Conservation (phyloP, 2,888 invertebrate species). For the Mesorhabditis sp. region DNA sequence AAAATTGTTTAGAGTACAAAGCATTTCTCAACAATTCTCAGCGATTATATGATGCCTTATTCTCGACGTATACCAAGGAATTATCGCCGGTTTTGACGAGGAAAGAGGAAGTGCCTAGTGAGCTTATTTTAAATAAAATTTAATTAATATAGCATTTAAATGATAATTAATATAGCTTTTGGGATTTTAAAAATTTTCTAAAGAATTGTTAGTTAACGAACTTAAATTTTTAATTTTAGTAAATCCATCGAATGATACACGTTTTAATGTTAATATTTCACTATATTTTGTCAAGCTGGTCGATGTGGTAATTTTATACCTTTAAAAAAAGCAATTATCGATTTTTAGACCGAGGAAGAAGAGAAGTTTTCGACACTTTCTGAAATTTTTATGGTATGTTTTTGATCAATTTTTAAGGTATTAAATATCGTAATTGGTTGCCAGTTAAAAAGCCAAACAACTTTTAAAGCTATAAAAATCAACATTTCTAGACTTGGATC, state of each 20-base stretch:
- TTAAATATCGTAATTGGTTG: too few species aligned
- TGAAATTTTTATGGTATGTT: background rate
- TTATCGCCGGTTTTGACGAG: background rate
- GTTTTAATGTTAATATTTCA: background rate
- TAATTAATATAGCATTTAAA: too few species aligned
- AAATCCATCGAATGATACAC: background rate
- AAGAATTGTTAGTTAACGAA: too few species aligned
- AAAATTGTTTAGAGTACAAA: background rate
- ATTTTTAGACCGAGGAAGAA: background rate
- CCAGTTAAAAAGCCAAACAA: too few species aligned
- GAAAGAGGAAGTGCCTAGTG: background rate
- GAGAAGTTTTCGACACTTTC: background rate
- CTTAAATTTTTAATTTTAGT: too few species aligned
- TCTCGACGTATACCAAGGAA: background rate
- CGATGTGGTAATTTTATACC: background rate
- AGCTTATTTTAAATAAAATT: too few species aligned
- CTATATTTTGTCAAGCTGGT: background rate
- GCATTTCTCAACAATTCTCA: background rate
- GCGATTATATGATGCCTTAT: background rate
- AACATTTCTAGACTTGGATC: slow-evolving; percentile 9
- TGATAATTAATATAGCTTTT: too few species aligned
- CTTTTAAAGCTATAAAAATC: too few species aligned
- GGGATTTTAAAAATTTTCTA: too few species aligned
- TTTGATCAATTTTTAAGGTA: background rate
- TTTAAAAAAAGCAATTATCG: background rate